Evolutionary conservation across 2,113 vertebrate genomes (phyloP).

Genomic region (Ciconia maguari): DNA sequence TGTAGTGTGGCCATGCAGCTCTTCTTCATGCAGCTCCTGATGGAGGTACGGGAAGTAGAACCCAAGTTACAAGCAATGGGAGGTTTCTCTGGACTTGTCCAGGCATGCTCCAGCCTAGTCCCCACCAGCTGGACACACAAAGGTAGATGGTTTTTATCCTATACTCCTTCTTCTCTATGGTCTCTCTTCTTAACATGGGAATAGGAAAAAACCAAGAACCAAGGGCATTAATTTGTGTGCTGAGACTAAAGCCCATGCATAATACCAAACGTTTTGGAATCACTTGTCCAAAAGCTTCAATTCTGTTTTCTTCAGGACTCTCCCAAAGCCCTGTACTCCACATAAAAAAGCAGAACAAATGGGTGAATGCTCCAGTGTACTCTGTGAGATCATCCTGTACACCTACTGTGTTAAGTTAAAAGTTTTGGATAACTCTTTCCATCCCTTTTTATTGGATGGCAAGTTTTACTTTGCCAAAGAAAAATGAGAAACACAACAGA

Average conservation of each 20-base stretch:
- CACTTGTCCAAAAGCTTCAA: background rate
- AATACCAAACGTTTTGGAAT: background rate
- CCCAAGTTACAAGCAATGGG: background rate
- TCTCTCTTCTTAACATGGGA: background rate
- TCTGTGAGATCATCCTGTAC: background rate
- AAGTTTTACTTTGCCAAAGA: background rate
- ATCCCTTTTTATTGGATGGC: background rate
- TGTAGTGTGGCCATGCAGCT: background rate
- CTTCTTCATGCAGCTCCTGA: background rate
- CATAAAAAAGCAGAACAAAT: background rate
- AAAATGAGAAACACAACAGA: background rate
- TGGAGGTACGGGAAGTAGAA: background rate
- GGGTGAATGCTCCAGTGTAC: accelerated
- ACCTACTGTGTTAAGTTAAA: background rate
- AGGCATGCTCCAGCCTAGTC: background rate
- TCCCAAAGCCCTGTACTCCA: background rate
- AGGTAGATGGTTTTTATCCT: background rate
- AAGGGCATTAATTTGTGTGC: background rate
- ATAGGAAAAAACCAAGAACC: background rate
- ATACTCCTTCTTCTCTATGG: background rate
- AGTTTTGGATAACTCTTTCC: background rate
- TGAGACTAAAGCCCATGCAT: accelerated
- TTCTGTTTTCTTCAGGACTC: background rate
- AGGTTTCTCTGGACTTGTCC: background rate
- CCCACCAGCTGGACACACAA: background rate